A percentile compares a stretch with the other conserved stretches of the same genome.
Conservation (phyloP, 2,888 invertebrate species). For the Lampropteryx suffumata region DNA sequence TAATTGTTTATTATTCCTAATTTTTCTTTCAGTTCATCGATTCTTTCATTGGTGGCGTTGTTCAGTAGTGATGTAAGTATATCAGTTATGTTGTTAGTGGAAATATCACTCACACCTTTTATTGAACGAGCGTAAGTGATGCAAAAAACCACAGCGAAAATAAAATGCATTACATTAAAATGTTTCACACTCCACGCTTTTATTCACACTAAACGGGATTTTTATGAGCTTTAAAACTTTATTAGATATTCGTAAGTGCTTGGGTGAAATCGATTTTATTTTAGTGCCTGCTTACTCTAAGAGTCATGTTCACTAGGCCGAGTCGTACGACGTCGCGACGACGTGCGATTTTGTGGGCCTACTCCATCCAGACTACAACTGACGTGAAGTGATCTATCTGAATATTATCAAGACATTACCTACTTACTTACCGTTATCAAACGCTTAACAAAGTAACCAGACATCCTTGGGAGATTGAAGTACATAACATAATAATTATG, state of each 20-base stretch:
- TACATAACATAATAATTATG: too few relatives aligned
- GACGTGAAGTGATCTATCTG: too few relatives aligned
- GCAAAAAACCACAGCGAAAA: conserved; percentile 17
- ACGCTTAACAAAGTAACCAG: too few relatives aligned
- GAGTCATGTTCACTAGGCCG: too few relatives aligned
- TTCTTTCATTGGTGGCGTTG: conserved; percentile 36
- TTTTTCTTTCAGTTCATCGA: conserved; percentile 57
- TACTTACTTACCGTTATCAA: too few relatives aligned
- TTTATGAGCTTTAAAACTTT: conserved; percentile 34
- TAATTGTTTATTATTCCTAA: conserved; percentile 53
- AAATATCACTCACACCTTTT: conserved; percentile 20
- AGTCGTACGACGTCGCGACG: too few relatives aligned
- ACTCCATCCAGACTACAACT: too few relatives aligned
- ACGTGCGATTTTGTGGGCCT: too few relatives aligned
- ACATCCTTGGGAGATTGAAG: too few relatives aligned
- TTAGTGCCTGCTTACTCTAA: conserved; percentile 6
- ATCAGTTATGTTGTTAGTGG: conserved; percentile 24
- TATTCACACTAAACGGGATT: conserved; percentile 26
- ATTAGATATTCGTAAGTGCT: conserved; percentile 25
- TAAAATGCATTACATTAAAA: conserved; percentile 25
- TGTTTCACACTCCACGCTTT: conserved; percentile 7
- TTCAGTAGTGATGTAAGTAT: conserved; percentile 18
- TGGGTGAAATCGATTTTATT: conserved; percentile 20
- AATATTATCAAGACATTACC: too few relatives aligned
- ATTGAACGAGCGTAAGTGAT: conserved; percentile 17